Evolutionary conservation across 2,113 vertebrate genomes (phyloP), one percentile per base, ranked within the genome.

Genomic region (Peromyscus californicus): DNA sequence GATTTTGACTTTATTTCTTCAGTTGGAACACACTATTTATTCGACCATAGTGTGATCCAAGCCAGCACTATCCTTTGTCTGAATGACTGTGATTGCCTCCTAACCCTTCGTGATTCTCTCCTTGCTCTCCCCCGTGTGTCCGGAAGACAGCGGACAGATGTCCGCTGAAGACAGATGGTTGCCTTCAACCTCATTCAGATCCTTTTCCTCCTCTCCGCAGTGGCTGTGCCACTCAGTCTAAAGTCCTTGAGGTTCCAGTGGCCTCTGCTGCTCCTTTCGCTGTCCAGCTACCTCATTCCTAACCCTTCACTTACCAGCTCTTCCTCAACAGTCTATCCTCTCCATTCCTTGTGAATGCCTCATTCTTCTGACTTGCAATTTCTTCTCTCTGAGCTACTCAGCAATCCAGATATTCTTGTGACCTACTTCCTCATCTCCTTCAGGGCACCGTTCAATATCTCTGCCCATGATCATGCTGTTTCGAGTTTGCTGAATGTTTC

Each of bases 361-460:
- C 29, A n/a, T 51, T 9, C 22, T 13, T 91, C 76, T 82, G 76
- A 48, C 2, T 78, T 93, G 7, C 65, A 51, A 8, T 90, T 94
- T 93, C 51, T 89, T 86, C 48, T 89, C 72, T 59, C 83, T n/a
- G 31, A 65, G 75, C 83, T 61, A 83, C 54, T 91, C 45, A 83
- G 92, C 69, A 61, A 24, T 57, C 19, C 24, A 69, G 59, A 54
- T 87, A 31, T 15, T 29, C 21, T 63, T 54, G n/a, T 63, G 39
- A 36, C 36, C 93, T 22, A 42, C 54, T 87, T 94, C 45, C 24
- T 92, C 39, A 9, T 16, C n/a, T 57, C 31, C 48, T 75, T 78
- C 19, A 65, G 36, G 22, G 79, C 63, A 93, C 80, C 63, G 51
- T 6, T 96, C 22, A 86, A 22, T 79, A 79, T 51, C 45, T 42